These are phyloP conservation scores for Tachina lurida DNA, from an alignment of 2,888 invertebrate genomes.

Conservation along the genomic window DNA sequence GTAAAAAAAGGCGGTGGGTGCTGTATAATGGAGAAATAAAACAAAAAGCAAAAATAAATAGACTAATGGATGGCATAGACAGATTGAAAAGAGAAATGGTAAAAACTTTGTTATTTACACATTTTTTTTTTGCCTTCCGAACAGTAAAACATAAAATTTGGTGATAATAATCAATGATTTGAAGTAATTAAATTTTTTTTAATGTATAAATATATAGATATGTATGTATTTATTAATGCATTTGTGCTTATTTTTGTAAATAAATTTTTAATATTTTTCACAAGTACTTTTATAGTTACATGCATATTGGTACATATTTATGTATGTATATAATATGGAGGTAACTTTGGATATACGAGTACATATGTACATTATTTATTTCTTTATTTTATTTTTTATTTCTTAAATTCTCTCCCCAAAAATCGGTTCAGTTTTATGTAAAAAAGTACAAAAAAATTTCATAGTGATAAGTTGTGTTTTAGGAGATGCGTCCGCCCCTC, in stretches of 20 bases:
- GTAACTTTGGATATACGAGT: background rate
- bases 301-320: background rate
- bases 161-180: slow-evolving; percentile 58
- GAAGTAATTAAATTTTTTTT: slow-evolving; percentile 15
- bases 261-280: background rate
- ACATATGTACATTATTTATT: background rate
- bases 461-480: too few species aligned
- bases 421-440: too few species aligned
- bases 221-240: background rate
- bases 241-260: too few species aligned
- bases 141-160: slow-evolving; percentile 32
- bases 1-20: slow-evolving; percentile 55
- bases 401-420: too few species aligned
- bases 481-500: too few species aligned
- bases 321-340: background rate
- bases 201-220: slow-evolving; percentile 24
- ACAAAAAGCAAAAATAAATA: slow-evolving; percentile 33
- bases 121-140: slow-evolving; percentile 16
- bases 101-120: slow-evolving; percentile 24
- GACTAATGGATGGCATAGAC: slow-evolving; percentile 37
- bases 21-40: slow-evolving; percentile 47
- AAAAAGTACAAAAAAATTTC: too few species aligned
- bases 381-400: too few species aligned
- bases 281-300: background rate
- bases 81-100: slow-evolving; percentile 55